Conservation (phyloP, 2,113 vertebrate genomes). For the Notiomystis cincta region DNA sequence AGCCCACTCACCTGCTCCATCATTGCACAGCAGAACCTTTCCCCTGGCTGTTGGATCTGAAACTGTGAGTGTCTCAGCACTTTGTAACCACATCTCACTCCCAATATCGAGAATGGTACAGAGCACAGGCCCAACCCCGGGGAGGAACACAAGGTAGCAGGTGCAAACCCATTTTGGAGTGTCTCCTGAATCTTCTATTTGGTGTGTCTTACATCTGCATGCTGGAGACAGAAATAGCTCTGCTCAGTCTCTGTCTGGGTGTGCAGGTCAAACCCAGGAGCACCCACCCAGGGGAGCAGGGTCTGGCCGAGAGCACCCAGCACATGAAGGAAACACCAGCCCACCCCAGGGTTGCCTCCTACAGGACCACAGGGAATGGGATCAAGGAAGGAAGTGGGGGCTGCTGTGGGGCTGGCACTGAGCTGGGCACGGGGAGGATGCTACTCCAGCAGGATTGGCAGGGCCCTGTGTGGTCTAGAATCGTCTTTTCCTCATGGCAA, state of each 20-base stretch:
- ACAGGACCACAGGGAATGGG: background rate
- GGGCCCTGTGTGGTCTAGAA: rapidly evolving
- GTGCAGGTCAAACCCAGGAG: background rate
- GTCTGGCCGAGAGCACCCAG: rapidly evolving
- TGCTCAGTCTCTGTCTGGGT: rapidly evolving
- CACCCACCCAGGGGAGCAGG: rapidly evolving
- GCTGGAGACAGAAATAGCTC: background rate
- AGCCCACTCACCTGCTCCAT: conserved; percentile 15
- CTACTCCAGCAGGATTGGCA: background rate
- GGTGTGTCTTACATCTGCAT: rapidly evolving
- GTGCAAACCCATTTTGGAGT: rapidly evolving
- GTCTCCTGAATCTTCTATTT: background rate
- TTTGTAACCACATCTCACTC: background rate
- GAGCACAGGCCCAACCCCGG: background rate
- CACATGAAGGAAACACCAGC: background rate
- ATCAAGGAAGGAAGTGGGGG: rapidly evolving
- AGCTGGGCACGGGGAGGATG: background rate
- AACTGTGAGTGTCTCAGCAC: rapidly evolving
- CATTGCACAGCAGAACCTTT: background rate
- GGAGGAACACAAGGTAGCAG: background rate
- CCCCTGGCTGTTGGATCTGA: rapidly evolving
- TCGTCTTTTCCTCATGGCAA: background rate
- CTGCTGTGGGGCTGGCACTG: background rate
- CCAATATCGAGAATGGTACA: background rate
- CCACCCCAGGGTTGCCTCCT: background rate